Conservation (phyloP, 2,797 vertebrate genomes). For the Amazona finschi region DNA sequence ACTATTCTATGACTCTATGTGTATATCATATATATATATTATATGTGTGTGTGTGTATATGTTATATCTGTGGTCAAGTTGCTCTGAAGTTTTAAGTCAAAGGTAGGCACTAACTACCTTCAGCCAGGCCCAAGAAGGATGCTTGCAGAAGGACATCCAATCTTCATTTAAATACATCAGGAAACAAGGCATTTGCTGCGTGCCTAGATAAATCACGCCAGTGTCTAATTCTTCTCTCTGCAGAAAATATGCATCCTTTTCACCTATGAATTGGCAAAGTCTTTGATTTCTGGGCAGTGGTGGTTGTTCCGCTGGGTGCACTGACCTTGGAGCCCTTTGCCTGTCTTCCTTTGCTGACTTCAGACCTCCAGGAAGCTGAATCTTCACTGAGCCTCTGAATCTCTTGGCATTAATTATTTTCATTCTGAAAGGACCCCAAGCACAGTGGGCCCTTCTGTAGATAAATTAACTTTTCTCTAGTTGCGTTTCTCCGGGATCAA, state of each 20-base stretch:
- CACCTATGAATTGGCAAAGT: neutral
- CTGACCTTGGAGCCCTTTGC: neutral
- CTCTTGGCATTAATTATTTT: neutral
- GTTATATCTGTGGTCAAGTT: neutral
- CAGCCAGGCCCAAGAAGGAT: neutral
- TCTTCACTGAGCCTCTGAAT: neutral
- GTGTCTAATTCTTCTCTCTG: neutral
- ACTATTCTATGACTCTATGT: neutral
- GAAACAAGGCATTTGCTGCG: neutral
- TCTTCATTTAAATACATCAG: neutral
- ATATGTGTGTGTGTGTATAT: neutral
- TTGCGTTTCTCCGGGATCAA: neutral
- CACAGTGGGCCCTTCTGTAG: neutral
- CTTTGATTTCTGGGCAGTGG: neutral
- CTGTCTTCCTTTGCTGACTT: neutral
- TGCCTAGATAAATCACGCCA: neutral
- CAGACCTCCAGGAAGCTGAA: neutral
- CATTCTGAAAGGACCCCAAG: neutral
- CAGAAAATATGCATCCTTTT: neutral
- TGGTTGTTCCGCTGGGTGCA: rapidly evolving
- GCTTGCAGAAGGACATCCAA: neutral
- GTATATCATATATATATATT: neutral
- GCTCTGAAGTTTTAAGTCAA: neutral
- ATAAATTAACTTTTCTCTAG: neutral
- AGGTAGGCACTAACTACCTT: neutral